These are phyloP conservation scores for Hormiphora californensis DNA, from an alignment of 37 sponge, comb jelly and placozoan genomes.

Conservation along the genomic window DNA sequence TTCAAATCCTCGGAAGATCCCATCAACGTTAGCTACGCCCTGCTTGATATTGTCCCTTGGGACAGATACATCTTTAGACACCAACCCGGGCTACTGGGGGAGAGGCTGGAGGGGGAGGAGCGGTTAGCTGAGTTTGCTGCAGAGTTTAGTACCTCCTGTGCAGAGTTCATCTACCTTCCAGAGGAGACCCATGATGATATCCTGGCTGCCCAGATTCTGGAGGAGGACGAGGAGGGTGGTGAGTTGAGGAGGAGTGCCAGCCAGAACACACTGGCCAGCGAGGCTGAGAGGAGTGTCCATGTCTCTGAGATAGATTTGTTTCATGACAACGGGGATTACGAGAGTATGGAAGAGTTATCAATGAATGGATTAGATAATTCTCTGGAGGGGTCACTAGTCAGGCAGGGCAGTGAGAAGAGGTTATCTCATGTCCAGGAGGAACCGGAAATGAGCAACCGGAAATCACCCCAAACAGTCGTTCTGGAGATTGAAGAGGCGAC, in stretches of 20 bases:
- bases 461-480: constrained; percentile 30
- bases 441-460: constrained; percentile 15
- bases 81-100: not conserved
- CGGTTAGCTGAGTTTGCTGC: not conserved
- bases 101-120: not conserved
- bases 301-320: constrained; percentile 32
- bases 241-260: not conserved
- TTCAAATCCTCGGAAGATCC: constrained; percentile 9
- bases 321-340: constrained; percentile 44
- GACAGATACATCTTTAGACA: constrained; percentile 3
- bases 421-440: not conserved
- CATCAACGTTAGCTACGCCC: not conserved
- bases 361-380: not conserved
- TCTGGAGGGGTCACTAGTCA: not conserved
- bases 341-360: constrained; percentile 31
- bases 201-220: not conserved
- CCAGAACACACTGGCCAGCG: not conserved
- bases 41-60: not conserved
- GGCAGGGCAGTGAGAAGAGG: not conserved
- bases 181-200: constrained; percentile 20
- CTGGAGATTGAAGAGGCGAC: constrained; percentile 47
- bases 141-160: not conserved
- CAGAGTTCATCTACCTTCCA: not conserved
- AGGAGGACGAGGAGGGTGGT: not conserved
- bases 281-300: not conserved